Conservation (phyloP, 2,113 vertebrate genomes). For the Nematolebias whitei region DNA sequence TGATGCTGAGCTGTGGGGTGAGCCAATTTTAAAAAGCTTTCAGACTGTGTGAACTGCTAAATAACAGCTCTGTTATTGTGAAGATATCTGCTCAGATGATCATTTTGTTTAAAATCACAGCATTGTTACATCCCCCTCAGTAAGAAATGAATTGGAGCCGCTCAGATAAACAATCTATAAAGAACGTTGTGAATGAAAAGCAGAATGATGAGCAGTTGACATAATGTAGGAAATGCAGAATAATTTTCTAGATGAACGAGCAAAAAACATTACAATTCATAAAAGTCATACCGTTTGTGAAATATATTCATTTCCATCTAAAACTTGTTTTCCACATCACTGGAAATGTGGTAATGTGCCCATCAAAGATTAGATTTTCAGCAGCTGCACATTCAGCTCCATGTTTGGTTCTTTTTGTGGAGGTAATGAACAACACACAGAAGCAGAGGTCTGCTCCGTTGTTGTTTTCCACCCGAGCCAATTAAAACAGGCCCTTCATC, state of each 20-base stretch:
- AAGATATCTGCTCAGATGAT: constrained; percentile 16
- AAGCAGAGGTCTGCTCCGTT: constrained; percentile 25
- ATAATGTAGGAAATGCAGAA: constrained; percentile 6
- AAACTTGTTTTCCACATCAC: constrained; percentile 9
- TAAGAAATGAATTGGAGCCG: constrained; percentile 4
- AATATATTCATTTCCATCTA: constrained; percentile 7
- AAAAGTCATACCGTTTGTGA: constrained; percentile 18
- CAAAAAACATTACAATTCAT: constrained; percentile 35
- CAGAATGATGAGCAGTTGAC: constrained; percentile 32
- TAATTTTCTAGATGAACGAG: constrained; percentile 17
- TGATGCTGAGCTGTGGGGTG: not conserved
- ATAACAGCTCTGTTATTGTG: not conserved
- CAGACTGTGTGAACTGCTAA: not conserved
- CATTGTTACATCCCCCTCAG: not conserved
- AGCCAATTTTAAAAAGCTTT: constrained; percentile 1
- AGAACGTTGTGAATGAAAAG: constrained; percentile 18
- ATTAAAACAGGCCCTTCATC: constrained; percentile 41
- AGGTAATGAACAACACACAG: constrained; percentile 25
- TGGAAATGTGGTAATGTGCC: constrained; percentile 8
- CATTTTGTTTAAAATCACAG: not conserved
- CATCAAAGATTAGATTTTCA: not conserved
- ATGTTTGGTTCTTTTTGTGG: constrained; percentile 19
- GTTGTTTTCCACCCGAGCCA: constrained; percentile 39
- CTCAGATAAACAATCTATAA: constrained; percentile 1
- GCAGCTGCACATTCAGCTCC: constrained; percentile 29